phyloP scores from a whole-genome alignment of 2,888 invertebrate genomes.

The Leucoma salicis region DNA sequence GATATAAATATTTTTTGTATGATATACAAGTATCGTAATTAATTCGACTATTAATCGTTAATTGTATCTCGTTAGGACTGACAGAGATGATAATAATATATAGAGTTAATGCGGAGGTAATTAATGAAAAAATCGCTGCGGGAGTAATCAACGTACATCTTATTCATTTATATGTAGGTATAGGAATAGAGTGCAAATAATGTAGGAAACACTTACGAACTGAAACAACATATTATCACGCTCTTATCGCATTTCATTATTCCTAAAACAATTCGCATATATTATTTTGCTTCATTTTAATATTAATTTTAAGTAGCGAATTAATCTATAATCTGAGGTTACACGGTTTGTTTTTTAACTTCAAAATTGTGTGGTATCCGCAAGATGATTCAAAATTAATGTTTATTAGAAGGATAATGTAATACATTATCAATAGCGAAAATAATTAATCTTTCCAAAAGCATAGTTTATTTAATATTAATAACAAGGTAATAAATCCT shows the following conservation, averaged over 20 bases:
- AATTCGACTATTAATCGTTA: constrained; percentile 13
- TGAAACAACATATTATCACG: constrained; percentile 29
- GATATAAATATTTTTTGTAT: constrained; percentile 13
- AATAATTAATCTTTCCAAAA: neutral
- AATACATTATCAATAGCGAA: constrained; percentile 7
- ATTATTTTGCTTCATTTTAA: too few species aligned
- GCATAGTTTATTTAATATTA: constrained; percentile 8
- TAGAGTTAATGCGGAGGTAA: constrained; percentile 13
- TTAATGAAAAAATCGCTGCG: constrained; percentile 15
- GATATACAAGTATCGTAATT: constrained; percentile 12
- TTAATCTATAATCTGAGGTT: too few species aligned
- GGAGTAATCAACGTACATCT: constrained; percentile 3
- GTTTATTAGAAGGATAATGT: constrained; percentile 19
- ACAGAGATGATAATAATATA: constrained; percentile 16
- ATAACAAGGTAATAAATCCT: constrained; percentile 36
- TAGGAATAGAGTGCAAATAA: constrained; percentile 18
- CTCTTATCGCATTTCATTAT: constrained; percentile 28
- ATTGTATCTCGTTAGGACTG: constrained; percentile 12
- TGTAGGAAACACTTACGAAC: constrained; percentile 17
- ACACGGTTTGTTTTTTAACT: too few species aligned
- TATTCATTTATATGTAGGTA: constrained; percentile 9
- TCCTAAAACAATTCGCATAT: too few species aligned
- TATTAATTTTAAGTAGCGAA: too few species aligned
- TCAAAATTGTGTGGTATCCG: too few species aligned
- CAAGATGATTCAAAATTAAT: too few species aligned